A percentile compares a stretch with the other conserved stretches of the same genome.
Evolutionary conservation across 2,797 vertebrate species (phyloP).

Genomic region (Cryptoblepharus egeriae): DNA sequence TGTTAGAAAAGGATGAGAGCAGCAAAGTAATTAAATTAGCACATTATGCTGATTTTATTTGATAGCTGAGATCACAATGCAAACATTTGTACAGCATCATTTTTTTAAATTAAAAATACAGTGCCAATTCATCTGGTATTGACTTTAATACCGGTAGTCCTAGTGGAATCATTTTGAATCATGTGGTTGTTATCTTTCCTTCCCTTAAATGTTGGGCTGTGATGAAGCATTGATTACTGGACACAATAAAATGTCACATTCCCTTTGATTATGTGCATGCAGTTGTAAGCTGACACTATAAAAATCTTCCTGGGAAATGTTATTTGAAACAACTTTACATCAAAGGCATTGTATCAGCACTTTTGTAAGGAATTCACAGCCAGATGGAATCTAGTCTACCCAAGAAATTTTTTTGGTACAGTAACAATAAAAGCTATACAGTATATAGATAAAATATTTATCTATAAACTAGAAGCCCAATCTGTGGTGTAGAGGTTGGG

Average conservation of each 20-base stretch:
- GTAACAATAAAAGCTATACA: slow-evolving; percentile 16
- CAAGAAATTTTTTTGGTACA: slow-evolving; percentile 43
- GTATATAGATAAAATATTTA: too few species aligned
- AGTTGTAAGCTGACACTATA: slow-evolving; percentile 47
- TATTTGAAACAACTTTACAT: slow-evolving; percentile 42
- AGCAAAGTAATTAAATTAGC: slow-evolving; percentile 70
- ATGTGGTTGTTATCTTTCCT: slow-evolving; percentile 35
- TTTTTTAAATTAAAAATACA: slow-evolving; percentile 29
- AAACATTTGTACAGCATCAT: slow-evolving; percentile 59
- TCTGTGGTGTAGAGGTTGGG: not conserved
- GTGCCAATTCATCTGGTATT: slow-evolving; percentile 60
- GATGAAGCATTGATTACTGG: slow-evolving; percentile 48
- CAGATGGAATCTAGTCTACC: slow-evolving; percentile 13
- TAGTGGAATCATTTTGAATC: slow-evolving; percentile 47
- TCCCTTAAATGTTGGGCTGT: slow-evolving; percentile 41
- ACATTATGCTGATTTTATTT: slow-evolving; percentile 66
- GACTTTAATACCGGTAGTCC: slow-evolving; percentile 52
- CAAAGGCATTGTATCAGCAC: slow-evolving; percentile 33
- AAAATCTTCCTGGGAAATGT: slow-evolving; percentile 39
- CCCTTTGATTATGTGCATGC: slow-evolving; percentile 45
- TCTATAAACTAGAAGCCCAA: slow-evolving; percentile 33
- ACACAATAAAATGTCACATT: slow-evolving; percentile 49
- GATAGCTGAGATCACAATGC: slow-evolving; percentile 61
- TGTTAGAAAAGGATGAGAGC: slow-evolving; percentile 65
- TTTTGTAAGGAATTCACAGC: slow-evolving; percentile 42